Base-by-base conservation (phyloP, 2,888 invertebrate species). In the Brachylomia viminalis region DNA sequence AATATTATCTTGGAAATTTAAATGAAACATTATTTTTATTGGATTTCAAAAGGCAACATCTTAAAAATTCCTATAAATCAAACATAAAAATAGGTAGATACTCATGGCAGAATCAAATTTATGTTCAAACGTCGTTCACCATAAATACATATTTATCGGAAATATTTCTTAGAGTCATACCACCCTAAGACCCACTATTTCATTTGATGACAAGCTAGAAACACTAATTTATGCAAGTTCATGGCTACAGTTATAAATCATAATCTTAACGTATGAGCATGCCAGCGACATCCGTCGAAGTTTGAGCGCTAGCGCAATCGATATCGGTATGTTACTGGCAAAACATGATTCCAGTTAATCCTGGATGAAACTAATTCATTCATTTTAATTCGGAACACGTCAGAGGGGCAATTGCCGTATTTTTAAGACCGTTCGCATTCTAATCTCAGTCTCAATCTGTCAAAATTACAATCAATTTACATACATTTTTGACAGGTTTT, bases 241-340 rank as follows among this genome's bases (percentile, higher is more conserved):
- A 83, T 78, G 81, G 81, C 75, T 80, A 74, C 65, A 75, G 77
- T 79, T 85, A 89, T 90, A 88, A 90, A 90, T 91, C 90, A 91
- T 84, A 87, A 88, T 87, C 82, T 80, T 75, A 83, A 82, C 75
- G 67, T 83, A 82, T 76, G 64, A 68, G 62, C 80, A 59, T 83
- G 79, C 77, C 65, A 84, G 84, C 82, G 86, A 88, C 85, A 87
- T 82, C 80, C 80, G 81, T 78, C 83, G 79, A 89, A 89, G 85
- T 90, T 87, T 83, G 69, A 76, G 74, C 75, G 75, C 72, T 59
- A 15, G 77, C 77, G 83, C 87, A 88, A 90, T 90, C 88, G 79
- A 89, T 89, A 87, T 38, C 11, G 49, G 54, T 27, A 70, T 67
- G 82, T 69, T 58, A 68, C 82, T 38, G 65, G 45, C 47, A 61